Conservation (phyloP, 2,113 vertebrate species). For the Pygoscelis antarcticus region DNA sequence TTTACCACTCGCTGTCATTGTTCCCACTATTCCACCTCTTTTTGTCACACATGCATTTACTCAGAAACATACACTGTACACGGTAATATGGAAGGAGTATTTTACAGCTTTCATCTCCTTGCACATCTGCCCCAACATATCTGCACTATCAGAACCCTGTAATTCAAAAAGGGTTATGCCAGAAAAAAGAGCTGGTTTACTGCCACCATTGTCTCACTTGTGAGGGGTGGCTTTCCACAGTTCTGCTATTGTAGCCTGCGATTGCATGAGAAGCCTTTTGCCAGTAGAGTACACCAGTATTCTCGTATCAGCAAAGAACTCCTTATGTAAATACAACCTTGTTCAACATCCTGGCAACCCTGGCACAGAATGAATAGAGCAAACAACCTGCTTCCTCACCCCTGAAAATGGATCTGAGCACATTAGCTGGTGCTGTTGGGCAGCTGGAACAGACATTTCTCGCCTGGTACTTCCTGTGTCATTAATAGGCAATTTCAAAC, state of each 20-base stretch:
- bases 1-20: not conserved
- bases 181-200: not conserved
- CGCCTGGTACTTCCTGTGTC: not conserved
- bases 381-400: slow-evolving; percentile 36
- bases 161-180: not conserved
- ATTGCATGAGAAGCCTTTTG: not conserved
- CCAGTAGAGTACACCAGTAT: not conserved
- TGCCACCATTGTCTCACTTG: not conserved
- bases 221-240: not conserved
- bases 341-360: slow-evolving; percentile 38
- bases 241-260: not conserved
- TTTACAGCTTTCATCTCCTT: not conserved
- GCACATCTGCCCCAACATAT: not conserved
- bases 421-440: not conserved
- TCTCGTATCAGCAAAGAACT: slow-evolving; percentile 21
- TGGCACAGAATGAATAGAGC: slow-evolving; percentile 23
- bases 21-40: not conserved
- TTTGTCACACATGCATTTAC: not conserved
- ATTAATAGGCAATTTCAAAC: not conserved
- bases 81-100: not conserved
- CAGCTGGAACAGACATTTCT: not conserved
- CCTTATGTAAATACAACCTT: slow-evolving; percentile 23
- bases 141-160: not conserved
- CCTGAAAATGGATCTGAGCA: slow-evolving; percentile 19
- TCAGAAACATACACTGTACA: not conserved